phyloP scores from a whole-genome alignment of 2,113 vertebrate genomes.

The Pteruthius melanotis region DNA sequence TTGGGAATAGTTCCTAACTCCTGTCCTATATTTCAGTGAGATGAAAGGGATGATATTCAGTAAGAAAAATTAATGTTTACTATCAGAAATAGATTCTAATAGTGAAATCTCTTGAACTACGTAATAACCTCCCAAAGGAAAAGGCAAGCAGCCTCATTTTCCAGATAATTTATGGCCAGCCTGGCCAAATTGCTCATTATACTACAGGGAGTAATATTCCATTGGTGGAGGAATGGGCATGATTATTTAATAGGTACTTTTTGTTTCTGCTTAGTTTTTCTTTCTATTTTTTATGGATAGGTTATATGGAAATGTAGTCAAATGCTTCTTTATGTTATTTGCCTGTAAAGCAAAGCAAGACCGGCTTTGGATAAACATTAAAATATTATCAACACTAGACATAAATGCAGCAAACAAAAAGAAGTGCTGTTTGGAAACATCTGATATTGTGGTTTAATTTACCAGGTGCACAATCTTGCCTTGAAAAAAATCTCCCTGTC shows the following conservation, averaged over 20 bases:
- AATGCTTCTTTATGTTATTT: conserved; percentile 2
- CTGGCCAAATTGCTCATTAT: conserved; percentile 45
- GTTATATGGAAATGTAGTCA: conserved; percentile 1
- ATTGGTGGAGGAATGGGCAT: conserved; percentile 6
- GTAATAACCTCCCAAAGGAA: conserved; percentile 52
- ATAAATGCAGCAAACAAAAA: neutral
- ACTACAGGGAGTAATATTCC: conserved; percentile 30
- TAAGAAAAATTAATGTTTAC: conserved; percentile 1
- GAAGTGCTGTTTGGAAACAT: neutral
- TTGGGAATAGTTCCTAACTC: neutral
- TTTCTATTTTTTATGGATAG: neutral
- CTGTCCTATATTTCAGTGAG: neutral
- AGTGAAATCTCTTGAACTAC: conserved; percentile 30
- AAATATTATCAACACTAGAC: neutral
- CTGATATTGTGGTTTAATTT: neutral
- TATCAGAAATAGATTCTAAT: conserved; percentile 30
- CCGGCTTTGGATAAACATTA: neutral
- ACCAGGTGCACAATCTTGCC: neutral
- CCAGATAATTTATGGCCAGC: conserved; percentile 58
- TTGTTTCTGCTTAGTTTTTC: conserved; percentile 15
- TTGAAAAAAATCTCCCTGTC: neutral
- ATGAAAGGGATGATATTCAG: neutral
- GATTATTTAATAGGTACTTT: conserved; percentile 40
- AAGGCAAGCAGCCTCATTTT: conserved; percentile 38
- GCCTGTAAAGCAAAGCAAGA: neutral